Base-by-base conservation (phyloP, 2,888 invertebrate species). In the Lordiphosa andalusiaca region DNA sequence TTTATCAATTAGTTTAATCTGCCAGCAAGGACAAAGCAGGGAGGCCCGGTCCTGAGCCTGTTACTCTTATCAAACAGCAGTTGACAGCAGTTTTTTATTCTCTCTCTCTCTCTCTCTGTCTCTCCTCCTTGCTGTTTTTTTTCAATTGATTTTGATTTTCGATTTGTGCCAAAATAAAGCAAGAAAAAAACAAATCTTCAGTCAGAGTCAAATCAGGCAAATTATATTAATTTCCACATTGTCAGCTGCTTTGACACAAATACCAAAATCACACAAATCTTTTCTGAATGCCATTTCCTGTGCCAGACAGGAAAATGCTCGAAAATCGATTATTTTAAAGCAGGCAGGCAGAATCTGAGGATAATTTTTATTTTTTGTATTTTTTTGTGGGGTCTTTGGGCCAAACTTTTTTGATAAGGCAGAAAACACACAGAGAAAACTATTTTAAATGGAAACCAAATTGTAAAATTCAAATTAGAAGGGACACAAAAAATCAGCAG, bases 1-100 rank as follows among this genome's bases (percentile, higher is more conserved):
- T 84, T 84, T 82, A 82, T 82, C 82, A 82, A 82, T 82, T 84
- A 84, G 84, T 78, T 78, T 76, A 84, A 84, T 78, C 82, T 82
- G 63, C 65, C 55, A 46, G 46, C 47, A 37, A 40, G 33, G 9
- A 46, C 7, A 7, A 52, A 44, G 25, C 13, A 51, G 13, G 44
- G 21, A 39, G 23, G 44, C 19, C 33, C 6, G 13, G 47, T 12
- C 40, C 47, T 36, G 38, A 39, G 54, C 13, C 23, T 47, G 46
- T 60, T 46, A 36, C 25, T 35, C 63, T 63, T 63, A 71, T 60
- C 72, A 64, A 57, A 36, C 51, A 52, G 41, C 78, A 70, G 77
- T 69, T 77, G 74, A 70, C 81, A 77, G 72, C 67, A 66, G 65
- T 66, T 59, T 58, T 61, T 49, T 50, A 21, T 33, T 39, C 44